These are phyloP conservation scores for Drosophila tani DNA, from an alignment of 1,140 invertebrate genomes.

Conservation along the genomic window DNA sequence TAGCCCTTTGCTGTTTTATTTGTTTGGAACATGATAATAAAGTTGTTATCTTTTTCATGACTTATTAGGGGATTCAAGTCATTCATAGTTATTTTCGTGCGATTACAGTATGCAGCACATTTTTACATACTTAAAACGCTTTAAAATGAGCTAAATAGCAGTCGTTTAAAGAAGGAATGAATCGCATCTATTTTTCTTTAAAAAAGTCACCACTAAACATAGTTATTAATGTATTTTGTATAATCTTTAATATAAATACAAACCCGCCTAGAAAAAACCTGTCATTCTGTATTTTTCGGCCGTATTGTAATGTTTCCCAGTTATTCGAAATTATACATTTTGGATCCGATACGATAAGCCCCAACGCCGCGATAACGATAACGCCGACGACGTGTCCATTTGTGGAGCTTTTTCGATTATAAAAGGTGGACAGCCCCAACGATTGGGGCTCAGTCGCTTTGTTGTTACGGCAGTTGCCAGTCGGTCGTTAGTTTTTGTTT, in stretches of 20 bases:
- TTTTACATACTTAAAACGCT: not conserved
- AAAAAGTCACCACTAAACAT: not conserved
- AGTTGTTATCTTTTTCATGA: not conserved
- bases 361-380: slow-evolving; percentile 36
- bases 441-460: slow-evolving; percentile 47
- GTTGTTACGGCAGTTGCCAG: slow-evolving; percentile 66
- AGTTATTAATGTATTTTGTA: not conserved
- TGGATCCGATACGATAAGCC: slow-evolving; percentile 44
- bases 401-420: slow-evolving; percentile 56
- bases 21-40: not conserved
- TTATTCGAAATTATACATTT: slow-evolving; percentile 24
- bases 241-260: no score
- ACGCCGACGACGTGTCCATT: slow-evolving; percentile 24
- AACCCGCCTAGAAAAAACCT: not conserved
- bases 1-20: not conserved
- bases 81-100: not conserved
- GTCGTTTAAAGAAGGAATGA: not conserved
- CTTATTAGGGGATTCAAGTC: not conserved
- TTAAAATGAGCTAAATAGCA: not conserved
- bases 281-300: not conserved
- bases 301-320: not conserved
- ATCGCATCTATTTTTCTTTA: not conserved
- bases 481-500: slow-evolving; percentile 71
- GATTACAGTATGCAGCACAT: not conserved
- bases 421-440: slow-evolving; percentile 65